Conservation (phyloP, 64 coral and sea anemone genomes). For the Porites lutea region DNA sequence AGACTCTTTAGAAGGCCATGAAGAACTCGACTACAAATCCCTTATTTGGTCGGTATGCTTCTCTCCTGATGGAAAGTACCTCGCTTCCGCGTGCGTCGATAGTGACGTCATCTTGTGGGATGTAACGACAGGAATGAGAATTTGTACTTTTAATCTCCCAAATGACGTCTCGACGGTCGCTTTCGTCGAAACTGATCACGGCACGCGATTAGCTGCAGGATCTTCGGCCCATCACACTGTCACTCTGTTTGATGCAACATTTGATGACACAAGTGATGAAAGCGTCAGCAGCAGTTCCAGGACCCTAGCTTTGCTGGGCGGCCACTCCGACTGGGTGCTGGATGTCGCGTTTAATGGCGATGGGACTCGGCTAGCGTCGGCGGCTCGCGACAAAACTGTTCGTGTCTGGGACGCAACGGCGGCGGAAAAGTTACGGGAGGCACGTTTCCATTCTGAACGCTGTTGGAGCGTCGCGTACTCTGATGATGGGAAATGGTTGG, state of each 20-base stretch:
- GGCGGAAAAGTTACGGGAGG: slow-evolving; percentile 59
- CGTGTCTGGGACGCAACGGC: slow-evolving; percentile 66
- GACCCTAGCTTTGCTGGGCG: slow-evolving; percentile 55
- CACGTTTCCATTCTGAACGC: slow-evolving; percentile 62
- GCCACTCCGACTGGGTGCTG: slow-evolving; percentile 63
- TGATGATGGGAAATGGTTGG: slow-evolving; percentile 64
- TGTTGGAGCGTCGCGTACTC: slow-evolving; percentile 73
- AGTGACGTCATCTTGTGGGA: slow-evolving; percentile 51
- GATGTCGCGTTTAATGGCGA: slow-evolving; percentile 56
- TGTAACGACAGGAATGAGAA: slow-evolving; percentile 20
- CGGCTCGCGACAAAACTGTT: slow-evolving; percentile 50
- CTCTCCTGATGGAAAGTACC: slow-evolving; percentile 52
- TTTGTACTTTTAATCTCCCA: slow-evolving; percentile 40
- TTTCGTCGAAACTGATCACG: slow-evolving; percentile 40
- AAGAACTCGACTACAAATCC: slow-evolving; percentile 38
- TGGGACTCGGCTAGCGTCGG: slow-evolving; percentile 39
- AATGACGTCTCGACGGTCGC: slow-evolving; percentile 54
- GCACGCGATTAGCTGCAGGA: slow-evolving; percentile 50
- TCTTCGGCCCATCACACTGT: slow-evolving; percentile 62
- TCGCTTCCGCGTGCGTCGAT: slow-evolving; percentile 42
- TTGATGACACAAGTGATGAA: neutral
- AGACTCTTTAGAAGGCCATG: slow-evolving; percentile 13
- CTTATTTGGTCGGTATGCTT: slow-evolving; percentile 68
- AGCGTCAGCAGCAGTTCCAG: slow-evolving; percentile 11
- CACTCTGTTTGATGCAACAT: slow-evolving; percentile 33